phyloP scores from a whole-genome alignment of 1,140 invertebrate species.

The Asbolus verrucosus region DNA sequence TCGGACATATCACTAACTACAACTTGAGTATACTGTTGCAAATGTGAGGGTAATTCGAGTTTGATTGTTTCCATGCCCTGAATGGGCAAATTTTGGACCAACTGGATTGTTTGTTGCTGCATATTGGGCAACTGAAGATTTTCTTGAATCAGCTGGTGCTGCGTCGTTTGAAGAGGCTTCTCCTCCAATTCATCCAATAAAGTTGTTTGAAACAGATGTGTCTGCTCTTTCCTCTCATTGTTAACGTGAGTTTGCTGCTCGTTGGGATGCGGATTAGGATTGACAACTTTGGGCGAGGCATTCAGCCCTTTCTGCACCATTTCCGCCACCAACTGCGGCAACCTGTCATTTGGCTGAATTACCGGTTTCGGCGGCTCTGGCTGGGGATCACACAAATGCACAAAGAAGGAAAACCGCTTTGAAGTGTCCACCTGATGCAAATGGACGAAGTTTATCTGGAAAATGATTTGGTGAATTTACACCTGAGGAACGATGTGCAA shows the following conservation, averaged over 20 bases:
- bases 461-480: constrained; percentile 40
- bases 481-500: neutral
- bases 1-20: constrained; percentile 54
- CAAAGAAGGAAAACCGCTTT: constrained; percentile 59
- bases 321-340: constrained; percentile 59
- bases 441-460: constrained; percentile 63
- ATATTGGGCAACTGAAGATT: constrained; percentile 34
- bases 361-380: constrained; percentile 54
- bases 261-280: constrained; percentile 18
- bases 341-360: constrained; percentile 52
- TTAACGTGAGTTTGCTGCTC: neutral
- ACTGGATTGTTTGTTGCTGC: constrained; percentile 44
- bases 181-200: constrained; percentile 1
- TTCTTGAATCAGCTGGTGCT: constrained; percentile 1
- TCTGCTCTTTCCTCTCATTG: constrained; percentile 20
- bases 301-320: constrained; percentile 58
- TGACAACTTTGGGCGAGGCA: constrained; percentile 53
- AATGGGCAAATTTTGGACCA: constrained; percentile 54
- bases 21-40: constrained; percentile 55
- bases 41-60: constrained; percentile 51
- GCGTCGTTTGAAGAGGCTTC: constrained; percentile 8
- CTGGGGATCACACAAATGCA: constrained; percentile 61
- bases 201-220: constrained; percentile 3
- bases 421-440: constrained; percentile 59
- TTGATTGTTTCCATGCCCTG: constrained; percentile 53